A percentile compares a stretch with the other conserved stretches of the same genome.
These are phyloP conservation scores for Aplysia californica DNA, from an alignment of 1,140 invertebrate species.

Conservation along the genomic window DNA sequence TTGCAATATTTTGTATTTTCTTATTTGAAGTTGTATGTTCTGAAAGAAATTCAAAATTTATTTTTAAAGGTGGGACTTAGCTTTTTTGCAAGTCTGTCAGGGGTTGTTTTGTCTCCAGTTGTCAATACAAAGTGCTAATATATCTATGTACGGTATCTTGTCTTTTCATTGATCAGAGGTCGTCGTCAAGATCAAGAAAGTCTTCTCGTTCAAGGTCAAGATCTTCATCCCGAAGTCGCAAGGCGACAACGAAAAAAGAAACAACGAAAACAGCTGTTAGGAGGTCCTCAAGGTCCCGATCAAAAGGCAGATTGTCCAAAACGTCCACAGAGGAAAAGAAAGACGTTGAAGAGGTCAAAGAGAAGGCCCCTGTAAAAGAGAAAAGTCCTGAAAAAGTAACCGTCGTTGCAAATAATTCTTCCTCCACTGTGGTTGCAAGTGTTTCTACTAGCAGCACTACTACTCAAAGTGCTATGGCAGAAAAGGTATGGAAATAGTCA, in stretches of 20 bases:
- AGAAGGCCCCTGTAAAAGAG: not conserved
- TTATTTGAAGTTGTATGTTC: not conserved
- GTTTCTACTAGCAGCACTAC: not conserved
- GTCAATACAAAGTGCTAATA: not conserved
- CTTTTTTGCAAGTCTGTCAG: too few relatives aligned
- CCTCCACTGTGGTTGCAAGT: not conserved
- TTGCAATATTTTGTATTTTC: not conserved
- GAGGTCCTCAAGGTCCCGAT: constrained; percentile 8
- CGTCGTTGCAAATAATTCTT: not conserved
- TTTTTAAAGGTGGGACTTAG: too few relatives aligned
- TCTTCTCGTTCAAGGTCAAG: constrained; percentile 21
- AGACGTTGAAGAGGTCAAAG: not conserved
- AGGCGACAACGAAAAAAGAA: not conserved
- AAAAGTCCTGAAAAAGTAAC: not conserved
- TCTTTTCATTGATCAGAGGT: not conserved
- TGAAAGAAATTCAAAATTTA: not conserved
- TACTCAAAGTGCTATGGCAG: too few relatives aligned
- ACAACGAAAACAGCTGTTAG: too few relatives aligned
- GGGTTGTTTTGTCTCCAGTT: too few relatives aligned
- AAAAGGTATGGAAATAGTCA: too few relatives aligned
- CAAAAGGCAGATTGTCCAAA: not conserved
- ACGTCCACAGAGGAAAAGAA: not conserved
- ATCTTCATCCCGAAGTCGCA: constrained; percentile 16
- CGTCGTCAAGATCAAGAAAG: constrained; percentile 23
- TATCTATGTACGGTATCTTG: not conserved